These are phyloP conservation scores for Mystacides longicornis DNA, from an alignment of 2,888 invertebrate species.

Conservation along the genomic window DNA sequence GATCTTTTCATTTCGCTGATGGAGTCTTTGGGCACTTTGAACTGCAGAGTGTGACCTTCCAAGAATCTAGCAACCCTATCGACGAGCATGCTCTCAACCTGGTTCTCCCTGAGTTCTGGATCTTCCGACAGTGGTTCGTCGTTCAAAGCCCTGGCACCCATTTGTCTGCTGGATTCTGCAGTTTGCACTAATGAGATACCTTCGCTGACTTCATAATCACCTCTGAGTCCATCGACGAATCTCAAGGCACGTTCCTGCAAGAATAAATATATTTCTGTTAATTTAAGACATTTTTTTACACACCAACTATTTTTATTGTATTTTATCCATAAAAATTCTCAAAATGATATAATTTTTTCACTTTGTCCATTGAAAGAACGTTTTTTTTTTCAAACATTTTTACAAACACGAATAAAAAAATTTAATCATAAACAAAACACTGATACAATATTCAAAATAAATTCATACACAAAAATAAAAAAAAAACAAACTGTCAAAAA, in stretches of 20 bases:
- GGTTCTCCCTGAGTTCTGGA: conserved; percentile 61
- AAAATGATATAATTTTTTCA: too few species aligned
- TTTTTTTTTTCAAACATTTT: too few species aligned
- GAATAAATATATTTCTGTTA: too few species aligned
- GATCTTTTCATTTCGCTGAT: conserved; percentile 68
- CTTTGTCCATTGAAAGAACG: too few species aligned
- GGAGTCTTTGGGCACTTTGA: conserved; percentile 68
- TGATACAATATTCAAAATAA: too few species aligned
- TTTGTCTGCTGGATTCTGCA: conserved; percentile 45
- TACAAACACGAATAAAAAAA: too few species aligned
- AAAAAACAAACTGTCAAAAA: background rate
- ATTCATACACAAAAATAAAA: background rate
- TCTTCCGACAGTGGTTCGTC: conserved; percentile 65
- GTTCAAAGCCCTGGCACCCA: conserved; percentile 50
- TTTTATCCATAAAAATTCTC: too few species aligned
- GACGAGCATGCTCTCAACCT: conserved; percentile 63
- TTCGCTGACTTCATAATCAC: conserved; percentile 54
- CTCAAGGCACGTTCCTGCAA: conserved; percentile 63
- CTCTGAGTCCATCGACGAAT: conserved; percentile 58
- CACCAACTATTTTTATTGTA: too few species aligned
- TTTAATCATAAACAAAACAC: too few species aligned
- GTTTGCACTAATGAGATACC: conserved; percentile 52
- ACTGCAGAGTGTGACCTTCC: conserved; percentile 70
- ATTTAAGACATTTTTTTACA: too few species aligned
- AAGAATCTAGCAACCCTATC: conserved; percentile 70